These are phyloP conservation scores for Muscidifurax raptorellus DNA, from an alignment of 1,140 invertebrate species.

Conservation along the genomic window DNA sequence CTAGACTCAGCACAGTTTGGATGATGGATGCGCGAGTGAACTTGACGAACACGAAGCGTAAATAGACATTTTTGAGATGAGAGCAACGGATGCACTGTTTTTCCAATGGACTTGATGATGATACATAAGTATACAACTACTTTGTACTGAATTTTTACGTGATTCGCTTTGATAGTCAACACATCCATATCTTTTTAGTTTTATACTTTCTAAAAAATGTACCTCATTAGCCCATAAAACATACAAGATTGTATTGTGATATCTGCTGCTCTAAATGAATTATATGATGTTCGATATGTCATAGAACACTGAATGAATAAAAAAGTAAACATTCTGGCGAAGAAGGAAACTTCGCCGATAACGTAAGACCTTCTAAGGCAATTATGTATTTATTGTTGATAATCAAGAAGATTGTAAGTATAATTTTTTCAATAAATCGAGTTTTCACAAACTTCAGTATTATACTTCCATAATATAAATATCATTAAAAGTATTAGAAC, in stretches of 20 bases:
- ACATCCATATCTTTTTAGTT: too few species aligned
- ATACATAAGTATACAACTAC: too few species aligned
- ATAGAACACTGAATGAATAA: too few species aligned
- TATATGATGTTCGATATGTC: too few species aligned
- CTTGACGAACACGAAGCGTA: background rate
- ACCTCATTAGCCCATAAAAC: too few species aligned
- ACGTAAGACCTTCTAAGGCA: background rate
- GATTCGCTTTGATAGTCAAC: too few species aligned
- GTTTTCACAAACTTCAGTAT: background rate
- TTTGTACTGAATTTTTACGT: too few species aligned
- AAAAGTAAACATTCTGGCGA: too few species aligned
- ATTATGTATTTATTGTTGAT: conserved; percentile 41
- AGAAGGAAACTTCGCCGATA: too few species aligned
- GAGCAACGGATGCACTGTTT: background rate
- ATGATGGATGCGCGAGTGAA: conserved; percentile 45
- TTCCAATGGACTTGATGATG: background rate
- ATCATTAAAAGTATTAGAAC: conserved; percentile 18
- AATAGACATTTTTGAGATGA: background rate
- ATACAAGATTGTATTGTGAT: too few species aligned
- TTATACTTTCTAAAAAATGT: too few species aligned
- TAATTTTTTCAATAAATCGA: conserved; percentile 47
- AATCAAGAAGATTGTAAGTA: conserved; percentile 20
- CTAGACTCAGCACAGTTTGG: conserved; percentile 70
- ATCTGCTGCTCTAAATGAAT: too few species aligned
- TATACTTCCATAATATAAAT: background rate